phyloP scores from a whole-genome alignment of 2,888 invertebrate genomes.

The Danaus chrysippus region DNA sequence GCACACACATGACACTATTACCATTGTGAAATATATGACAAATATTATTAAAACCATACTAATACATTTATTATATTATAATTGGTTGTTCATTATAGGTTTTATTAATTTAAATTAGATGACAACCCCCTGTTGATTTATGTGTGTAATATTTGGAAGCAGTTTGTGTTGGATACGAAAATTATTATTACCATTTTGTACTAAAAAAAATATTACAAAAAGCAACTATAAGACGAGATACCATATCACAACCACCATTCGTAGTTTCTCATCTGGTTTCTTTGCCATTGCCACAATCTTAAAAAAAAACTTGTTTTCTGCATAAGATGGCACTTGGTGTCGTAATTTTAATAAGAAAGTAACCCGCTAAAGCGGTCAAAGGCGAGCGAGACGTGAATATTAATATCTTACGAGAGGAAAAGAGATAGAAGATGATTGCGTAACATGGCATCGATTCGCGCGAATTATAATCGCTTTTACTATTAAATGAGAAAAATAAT shows the following conservation, averaged over 20 bases:
- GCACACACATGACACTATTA: too few species aligned
- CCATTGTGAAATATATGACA: too few species aligned
- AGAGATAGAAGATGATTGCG: constrained; percentile 29
- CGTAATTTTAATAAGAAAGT: constrained; percentile 31
- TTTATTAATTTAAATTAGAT: too few species aligned
- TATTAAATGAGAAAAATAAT: constrained; percentile 26
- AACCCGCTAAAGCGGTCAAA: constrained; percentile 20
- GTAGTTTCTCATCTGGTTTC: background rate
- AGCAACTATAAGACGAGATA: too few species aligned
- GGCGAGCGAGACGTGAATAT: constrained; percentile 22
- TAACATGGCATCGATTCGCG: constrained; percentile 32
- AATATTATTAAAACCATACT: too few species aligned
- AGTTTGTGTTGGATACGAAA: too few species aligned
- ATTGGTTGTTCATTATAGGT: too few species aligned
- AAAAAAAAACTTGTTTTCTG: background rate
- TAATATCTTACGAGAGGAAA: constrained; percentile 14
- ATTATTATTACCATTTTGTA: too few species aligned
- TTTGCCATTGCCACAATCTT: background rate
- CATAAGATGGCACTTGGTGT: constrained; percentile 11
- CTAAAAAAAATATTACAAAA: too few species aligned
- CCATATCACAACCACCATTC: background rate
- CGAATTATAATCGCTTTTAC: constrained; percentile 30
- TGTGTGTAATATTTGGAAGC: too few species aligned
- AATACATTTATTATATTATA: too few species aligned
- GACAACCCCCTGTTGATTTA: too few species aligned